Base-by-base conservation (phyloP, 2,888 invertebrate genomes). In the Trachelus iudaicus region DNA sequence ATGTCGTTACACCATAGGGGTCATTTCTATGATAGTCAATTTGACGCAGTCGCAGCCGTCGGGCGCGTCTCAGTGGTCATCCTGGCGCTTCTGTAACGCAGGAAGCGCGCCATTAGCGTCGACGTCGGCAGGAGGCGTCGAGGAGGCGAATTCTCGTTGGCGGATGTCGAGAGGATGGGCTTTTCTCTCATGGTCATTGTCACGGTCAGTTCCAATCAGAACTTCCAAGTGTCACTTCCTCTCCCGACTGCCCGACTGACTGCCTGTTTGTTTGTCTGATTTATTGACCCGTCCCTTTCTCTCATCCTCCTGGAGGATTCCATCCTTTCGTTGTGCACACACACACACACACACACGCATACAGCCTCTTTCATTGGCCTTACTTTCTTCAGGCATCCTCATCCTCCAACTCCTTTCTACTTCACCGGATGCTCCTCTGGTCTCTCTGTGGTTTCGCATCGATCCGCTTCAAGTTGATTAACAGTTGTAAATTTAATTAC, bases 31-130 rank as follows among this genome's bases (percentile, higher is more conserved):
- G 23, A 56, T 75, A 87, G 88, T 82, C 87, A 85, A 56, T 56
- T 56, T 56, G 56, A 30, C 69, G 23, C 77, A 37, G 87, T 9
- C 92, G 82, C 30, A 94, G 90, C 56, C 92, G 92, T 31, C 94
- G 93, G 34, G 88, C 88, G 35, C 93, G 92, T n/a, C 94, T 90
- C 11, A 94, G 94, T 2, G 95, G 94, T 69, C 56, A 56, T 23
- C 23, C 56, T 56, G 56, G 6, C 56, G 23, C 56, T 6, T 23
- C 56, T 56, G 23, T 79, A 76, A 74, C 73, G 74, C 84, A 84
- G 85, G 85, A 85, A 86, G 84, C 56, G 75, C 76, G 40, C 75
- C 82, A 79, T 85, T 86, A 86, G 23, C 56, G 73, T 69, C 68
- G 34, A 68, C 56, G 31, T 69, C 69, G 30, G 34, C 33, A 68